Percentiles rank a stretch among this genome's conserved stretches.
Evolutionary conservation across 2,113 vertebrate species (phyloP).

Genomic region (Etia nguti): DNA sequence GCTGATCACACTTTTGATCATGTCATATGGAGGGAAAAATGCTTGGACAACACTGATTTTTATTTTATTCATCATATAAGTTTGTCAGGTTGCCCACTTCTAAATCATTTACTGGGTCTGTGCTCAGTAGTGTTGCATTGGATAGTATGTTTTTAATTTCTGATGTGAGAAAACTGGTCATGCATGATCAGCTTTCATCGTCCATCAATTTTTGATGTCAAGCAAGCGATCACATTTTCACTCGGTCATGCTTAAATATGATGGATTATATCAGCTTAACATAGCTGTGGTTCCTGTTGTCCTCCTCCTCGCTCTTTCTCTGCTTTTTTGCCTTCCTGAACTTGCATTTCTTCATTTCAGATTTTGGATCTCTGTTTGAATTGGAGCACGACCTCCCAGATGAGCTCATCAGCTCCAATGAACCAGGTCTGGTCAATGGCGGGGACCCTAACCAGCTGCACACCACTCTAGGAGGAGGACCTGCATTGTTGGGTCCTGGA

Average conservation of each 20-base stretch:
- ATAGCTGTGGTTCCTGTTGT: not conserved
- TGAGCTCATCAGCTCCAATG: constrained; percentile 92
- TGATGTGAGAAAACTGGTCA: not conserved
- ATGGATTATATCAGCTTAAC: constrained; percentile 16
- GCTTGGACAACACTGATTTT: not conserved
- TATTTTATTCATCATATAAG: not conserved
- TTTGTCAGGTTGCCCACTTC: not conserved
- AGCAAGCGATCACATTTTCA: constrained; percentile 21
- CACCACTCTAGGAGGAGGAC: constrained; percentile 82
- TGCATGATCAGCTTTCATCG: constrained; percentile 1
- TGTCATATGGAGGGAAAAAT: not conserved
- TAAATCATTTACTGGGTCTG: not conserved
- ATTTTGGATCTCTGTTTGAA: constrained; percentile 95
- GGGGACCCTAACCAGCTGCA: constrained; percentile 92
- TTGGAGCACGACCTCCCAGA: constrained; percentile 97
- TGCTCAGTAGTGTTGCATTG: not conserved
- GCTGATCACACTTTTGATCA: not conserved
- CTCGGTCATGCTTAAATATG: constrained; percentile 20
- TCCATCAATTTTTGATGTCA: constrained; percentile 16
- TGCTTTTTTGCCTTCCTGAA: not conserved
- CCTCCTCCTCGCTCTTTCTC: not conserved
- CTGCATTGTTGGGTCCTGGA: constrained; percentile 51
- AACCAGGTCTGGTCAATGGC: constrained; percentile 88
- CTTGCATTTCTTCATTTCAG: constrained; percentile 63
- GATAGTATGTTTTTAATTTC: not conserved